Base-by-base conservation (phyloP, 2,797 vertebrate genomes). In the Avahi laniger region DNA sequence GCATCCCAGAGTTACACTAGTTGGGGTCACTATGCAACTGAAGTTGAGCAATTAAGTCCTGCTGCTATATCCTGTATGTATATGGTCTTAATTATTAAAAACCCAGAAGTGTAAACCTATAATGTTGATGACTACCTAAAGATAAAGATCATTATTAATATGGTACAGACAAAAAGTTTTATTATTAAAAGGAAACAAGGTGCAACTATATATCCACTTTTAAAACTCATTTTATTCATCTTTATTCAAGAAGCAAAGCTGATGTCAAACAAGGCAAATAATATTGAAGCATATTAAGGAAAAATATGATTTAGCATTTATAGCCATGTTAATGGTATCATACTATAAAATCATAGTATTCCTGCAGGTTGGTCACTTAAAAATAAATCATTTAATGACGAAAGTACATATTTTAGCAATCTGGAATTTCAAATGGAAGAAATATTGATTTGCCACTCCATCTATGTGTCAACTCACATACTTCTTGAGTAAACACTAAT, bases 91-190 rank as follows among this genome's bases (percentile, higher is more conserved):
- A 96, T 90, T 24, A 80, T 84, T 76, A 41, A 83, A 85, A 92
- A n/a, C 52, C 81, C 90, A 94, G 65, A 76, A 96, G 93, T 70
- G 48, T 43, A 90, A 94, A 91, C 28, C 33, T 75, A n/a, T 82
- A 72, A 85, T 93, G 2, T 96, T 97, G 96, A 97, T 67, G 97
- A 95, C 73, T 97, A 91, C 7, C 78, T 97, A 75, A 98, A 84
- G 22, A 96, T 94, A 70, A 98, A 84, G 20, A 95, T 93, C 20
- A 89, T 97, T 97, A 93, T 89, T 82, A 93, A 96, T 96, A 83
- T 70, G 50, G 4, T 89, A 24, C 94, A 96, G 82, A 80, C 54
- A 96, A 97, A 96, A 96, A 88, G 61, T 84, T 35, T 87, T 88
- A 89, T 97, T 97, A 91, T 94, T 96, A 69, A 73, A 94, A 96